Evolutionary conservation across 2,888 invertebrate genomes (phyloP), one percentile per base, ranked within the genome.

Genomic region (Leucophora obtusa): DNA sequence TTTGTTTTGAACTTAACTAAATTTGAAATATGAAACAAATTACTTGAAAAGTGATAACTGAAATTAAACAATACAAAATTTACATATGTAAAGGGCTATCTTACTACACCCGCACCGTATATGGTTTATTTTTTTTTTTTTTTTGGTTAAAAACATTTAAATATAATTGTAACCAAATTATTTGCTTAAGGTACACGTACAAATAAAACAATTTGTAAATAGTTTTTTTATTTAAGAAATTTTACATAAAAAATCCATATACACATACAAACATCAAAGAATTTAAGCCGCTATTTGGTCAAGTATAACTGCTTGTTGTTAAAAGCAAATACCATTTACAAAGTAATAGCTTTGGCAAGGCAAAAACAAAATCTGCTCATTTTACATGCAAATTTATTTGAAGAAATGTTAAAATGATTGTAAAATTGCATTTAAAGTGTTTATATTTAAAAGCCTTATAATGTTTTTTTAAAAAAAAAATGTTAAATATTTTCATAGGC

Each of bases 201-300:
- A 2, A 47, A n/a, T 15, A 56, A 54, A 66, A 66, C 54, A 54
- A 51, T 66, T 54, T 15, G 65, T 65, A 35, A 65, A 65, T 18
- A 65, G 18, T 2, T 35, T 63, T 35, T 63, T 35, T 73, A 24
- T 54, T 38, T 38, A 38, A 38, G 38, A 38, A 38, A 38, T 38
- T 38, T 66, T 70, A 62, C 21, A 28, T 68, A 62, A 72, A 73
- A 68, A 59, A 78, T 24, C 69, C 63, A 35, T 9, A 56, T 6
- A 35, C 33, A 51, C 17, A 65, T 8, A 66, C n/a, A 66, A 66
- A 77, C 77, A 70, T 81, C 81, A 81, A 81, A 81, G 18, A 71
- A 18, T 24, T 66, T 66, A 9, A 62, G 43, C 81, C 77, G 73
- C 77, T 21, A 65, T 77, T 77, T 74, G 81, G 77, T 77, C 81